Percentiles rank a stretch among this genome's conserved stretches.
Conservation (phyloP, 2,888 invertebrate genomes). For the Hydrotaea diabolus region DNA sequence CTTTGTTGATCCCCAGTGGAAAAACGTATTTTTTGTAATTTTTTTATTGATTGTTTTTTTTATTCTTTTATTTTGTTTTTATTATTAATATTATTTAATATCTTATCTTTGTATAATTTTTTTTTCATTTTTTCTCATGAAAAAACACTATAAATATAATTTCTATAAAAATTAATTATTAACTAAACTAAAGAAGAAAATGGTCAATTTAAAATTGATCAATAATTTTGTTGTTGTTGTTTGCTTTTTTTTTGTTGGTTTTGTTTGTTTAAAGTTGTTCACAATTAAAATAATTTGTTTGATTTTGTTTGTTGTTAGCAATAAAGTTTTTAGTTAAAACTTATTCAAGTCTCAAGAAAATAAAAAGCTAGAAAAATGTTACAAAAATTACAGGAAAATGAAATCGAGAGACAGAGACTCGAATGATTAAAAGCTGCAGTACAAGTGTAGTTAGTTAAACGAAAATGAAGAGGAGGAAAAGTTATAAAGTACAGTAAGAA, state of each 20-base stretch:
- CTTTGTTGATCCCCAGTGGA: no score
- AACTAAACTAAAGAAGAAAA: slow-evolving; percentile 66
- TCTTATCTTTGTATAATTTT: slow-evolving; percentile 51
- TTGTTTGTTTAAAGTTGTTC: slow-evolving; percentile 51
- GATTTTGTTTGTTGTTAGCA: slow-evolving; percentile 24
- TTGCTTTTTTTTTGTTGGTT: not conserved
- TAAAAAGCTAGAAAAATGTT: slow-evolving; percentile 25
- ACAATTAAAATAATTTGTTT: slow-evolving; percentile 27
- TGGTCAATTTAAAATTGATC: slow-evolving; percentile 60
- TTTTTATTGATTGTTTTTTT: slow-evolving; percentile 45
- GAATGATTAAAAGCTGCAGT: slow-evolving; percentile 14
- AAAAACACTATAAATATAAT: slow-evolving; percentile 65
- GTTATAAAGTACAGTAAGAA: not conserved
- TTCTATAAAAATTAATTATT: slow-evolving; percentile 67
- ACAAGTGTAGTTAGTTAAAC: not conserved
- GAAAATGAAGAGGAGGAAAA: not conserved
- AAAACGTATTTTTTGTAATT: slow-evolving; percentile 21
- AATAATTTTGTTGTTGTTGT: slow-evolving; percentile 50
- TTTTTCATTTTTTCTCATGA: slow-evolving; percentile 49
- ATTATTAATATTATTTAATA: slow-evolving; percentile 38
- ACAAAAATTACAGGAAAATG: slow-evolving; percentile 29
- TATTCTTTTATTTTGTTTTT: slow-evolving; percentile 49
- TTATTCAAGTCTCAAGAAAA: slow-evolving; percentile 51
- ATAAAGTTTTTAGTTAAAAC: slow-evolving; percentile 37
- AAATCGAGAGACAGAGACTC: not conserved